phyloP scores from a whole-genome alignment of 1,140 invertebrate genomes.

The Macrocentrus cingulum region DNA sequence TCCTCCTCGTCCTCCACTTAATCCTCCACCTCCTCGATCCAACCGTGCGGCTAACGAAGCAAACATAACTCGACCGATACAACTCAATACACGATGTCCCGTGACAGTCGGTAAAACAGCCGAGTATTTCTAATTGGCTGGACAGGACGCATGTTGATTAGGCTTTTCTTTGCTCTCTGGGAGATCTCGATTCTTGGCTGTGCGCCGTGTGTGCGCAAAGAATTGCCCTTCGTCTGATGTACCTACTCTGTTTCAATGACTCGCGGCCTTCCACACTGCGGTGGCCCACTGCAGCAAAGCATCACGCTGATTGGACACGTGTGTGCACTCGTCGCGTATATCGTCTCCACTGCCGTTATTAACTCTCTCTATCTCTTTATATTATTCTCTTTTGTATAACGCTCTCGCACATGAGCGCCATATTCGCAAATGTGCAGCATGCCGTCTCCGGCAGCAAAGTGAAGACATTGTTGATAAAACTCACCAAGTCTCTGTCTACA shows the following conservation, averaged over 20 bases:
- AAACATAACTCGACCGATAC: conserved; percentile 58
- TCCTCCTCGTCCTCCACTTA: background rate
- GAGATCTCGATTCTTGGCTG: conserved; percentile 19
- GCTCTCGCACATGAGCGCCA: too few relatives aligned
- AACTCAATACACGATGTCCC: conserved; percentile 54
- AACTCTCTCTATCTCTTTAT: background rate
- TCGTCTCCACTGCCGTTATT: conserved; percentile 29
- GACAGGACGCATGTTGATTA: conserved; percentile 57
- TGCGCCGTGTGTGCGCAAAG: background rate
- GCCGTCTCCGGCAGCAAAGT: too few relatives aligned
- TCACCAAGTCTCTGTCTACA: too few relatives aligned
- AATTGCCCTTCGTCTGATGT: conserved; percentile 12
- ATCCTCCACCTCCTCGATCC: conserved; percentile 10
- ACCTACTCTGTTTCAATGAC: background rate
- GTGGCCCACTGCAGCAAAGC: conserved; percentile 37
- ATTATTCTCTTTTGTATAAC: background rate
- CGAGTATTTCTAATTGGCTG: conserved; percentile 58
- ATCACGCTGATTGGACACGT: conserved; percentile 49
- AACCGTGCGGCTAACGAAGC: conserved; percentile 57
- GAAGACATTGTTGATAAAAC: too few relatives aligned
- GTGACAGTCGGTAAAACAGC: conserved; percentile 59
- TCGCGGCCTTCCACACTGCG: conserved; percentile 14
- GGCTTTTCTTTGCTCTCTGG: conserved; percentile 48
- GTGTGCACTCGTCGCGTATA: conserved; percentile 33
- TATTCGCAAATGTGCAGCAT: too few relatives aligned